Percentiles rank a stretch among this genome's conserved stretches.
Evolutionary conservation across 2,888 invertebrate species (phyloP).

Genomic region (Pseudanteris insignis): DNA sequence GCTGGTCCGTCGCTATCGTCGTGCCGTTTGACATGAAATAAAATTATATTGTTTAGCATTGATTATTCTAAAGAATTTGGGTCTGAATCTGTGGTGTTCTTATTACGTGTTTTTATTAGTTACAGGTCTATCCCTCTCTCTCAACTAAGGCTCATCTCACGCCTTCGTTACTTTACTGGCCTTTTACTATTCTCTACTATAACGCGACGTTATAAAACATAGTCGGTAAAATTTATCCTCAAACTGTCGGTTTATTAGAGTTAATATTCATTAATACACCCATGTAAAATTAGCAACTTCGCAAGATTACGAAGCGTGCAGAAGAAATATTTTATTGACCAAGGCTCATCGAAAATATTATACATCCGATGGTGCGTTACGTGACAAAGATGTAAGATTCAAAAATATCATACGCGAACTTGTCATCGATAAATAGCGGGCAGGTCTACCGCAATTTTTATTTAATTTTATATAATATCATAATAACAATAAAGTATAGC

Average conservation of each 20-base stretch:
- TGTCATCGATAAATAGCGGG: neutral
- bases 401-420: conserved; percentile 6
- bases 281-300: neutral
- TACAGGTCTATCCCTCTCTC: too few species aligned
- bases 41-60: too few species aligned
- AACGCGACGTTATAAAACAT: too few species aligned
- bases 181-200: too few species aligned
- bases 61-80: too few species aligned
- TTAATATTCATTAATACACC: conserved; percentile 10
- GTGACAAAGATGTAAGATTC: conserved; percentile 8
- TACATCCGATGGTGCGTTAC: conserved; percentile 3
- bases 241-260: conserved; percentile 6
- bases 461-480: conserved; percentile 1
- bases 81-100: too few species aligned
- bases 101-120: too few species aligned
- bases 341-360: conserved; percentile 29
- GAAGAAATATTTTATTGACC: conserved; percentile 12
- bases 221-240: neutral
- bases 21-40: too few species aligned
- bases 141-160: too few species aligned
- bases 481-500: conserved; percentile 2
- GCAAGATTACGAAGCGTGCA: conserved; percentile 10
- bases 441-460: conserved; percentile 4
- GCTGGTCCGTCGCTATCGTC: too few species aligned
- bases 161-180: too few species aligned